Evolutionary conservation across 2,797 vertebrate species (phyloP).

Genomic region (Tragelaphus oryx): DNA sequence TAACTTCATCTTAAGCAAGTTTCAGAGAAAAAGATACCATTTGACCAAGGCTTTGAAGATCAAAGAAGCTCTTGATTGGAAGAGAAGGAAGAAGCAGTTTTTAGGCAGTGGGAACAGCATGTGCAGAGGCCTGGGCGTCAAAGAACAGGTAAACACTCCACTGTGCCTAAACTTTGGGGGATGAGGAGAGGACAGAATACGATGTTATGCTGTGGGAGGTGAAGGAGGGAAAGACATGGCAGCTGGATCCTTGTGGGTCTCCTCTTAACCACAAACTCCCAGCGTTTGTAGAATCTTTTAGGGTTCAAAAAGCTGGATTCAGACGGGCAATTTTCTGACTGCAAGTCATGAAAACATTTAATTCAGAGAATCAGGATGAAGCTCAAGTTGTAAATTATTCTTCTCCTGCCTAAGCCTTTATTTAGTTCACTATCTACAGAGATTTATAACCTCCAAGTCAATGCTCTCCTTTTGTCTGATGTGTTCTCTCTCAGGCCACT

Average conservation of each 20-base stretch:
- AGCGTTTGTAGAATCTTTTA: not conserved
- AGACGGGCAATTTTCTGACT: not conserved
- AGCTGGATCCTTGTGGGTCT: not conserved
- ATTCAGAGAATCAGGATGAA: constrained; percentile 30
- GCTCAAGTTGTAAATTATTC: constrained; percentile 11
- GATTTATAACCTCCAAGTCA: not conserved
- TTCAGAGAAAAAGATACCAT: not conserved
- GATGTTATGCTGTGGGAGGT: not conserved
- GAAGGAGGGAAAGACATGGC: not conserved
- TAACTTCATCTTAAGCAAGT: not conserved
- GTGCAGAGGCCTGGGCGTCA: not conserved
- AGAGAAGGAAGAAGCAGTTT: not conserved
- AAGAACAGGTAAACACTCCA: not conserved
- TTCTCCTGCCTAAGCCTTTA: not conserved
- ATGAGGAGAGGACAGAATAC: not conserved
- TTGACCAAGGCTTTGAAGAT: not conserved
- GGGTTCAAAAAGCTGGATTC: not conserved
- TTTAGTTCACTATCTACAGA: not conserved
- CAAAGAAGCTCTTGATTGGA: not conserved
- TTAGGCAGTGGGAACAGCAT: not conserved
- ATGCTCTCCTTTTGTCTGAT: not conserved
- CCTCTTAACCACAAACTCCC: not conserved
- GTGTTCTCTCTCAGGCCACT: not conserved
- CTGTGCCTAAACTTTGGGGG: not conserved
- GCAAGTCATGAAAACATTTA: constrained; percentile 9